Base-by-base conservation (phyloP, 2,888 invertebrate genomes). In the Drosophila neonasuta region DNA sequence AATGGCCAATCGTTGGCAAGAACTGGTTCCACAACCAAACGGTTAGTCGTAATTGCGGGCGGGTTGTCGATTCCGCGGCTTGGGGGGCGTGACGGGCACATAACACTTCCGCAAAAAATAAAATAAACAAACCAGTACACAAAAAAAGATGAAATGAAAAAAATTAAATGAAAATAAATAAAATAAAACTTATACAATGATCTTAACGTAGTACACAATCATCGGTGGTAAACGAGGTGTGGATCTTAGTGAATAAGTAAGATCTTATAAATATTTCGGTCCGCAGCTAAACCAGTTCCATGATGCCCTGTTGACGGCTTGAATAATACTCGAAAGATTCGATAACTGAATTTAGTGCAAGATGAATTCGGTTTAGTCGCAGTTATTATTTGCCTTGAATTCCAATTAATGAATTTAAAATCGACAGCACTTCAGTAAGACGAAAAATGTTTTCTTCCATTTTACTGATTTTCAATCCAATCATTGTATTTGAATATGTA, bases 241-340 rank as follows among this genome's bases (percentile, higher is more conserved):
- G 66, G 63, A 54, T 55, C 39, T 63, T 13, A 42, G 6, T 9
- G 15, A 29, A 51, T 24, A 24, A 32, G 29, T 48, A 30, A 46
- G n/a, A 46, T 24, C n/a, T 7, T 42, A 42, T 54, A 36, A 32
- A 29, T 60, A 60, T 45, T 50, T 61, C 48, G 56, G 42, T 17
- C 59, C 52, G 48, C 48, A 36, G 13, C 34, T 67, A 74, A 80
- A 80, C 80, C 86, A 79, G 81, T 82, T 82, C 49, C 11, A 45
- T 45, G 17, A 8, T 39, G 46, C 41, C 51, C 32, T 24, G 54
- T 61, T 69, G 59, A 50, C 54, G 52, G 30, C 55, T 75, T 42
- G 56, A 60, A 67, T 65, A 58, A 58, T 77, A 69, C 59, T 71
- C 50, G 59, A 78, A 5, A 6, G 30, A 42, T 9, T 15, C 57